phyloP scores from a whole-genome alignment of 2,888 invertebrate genomes.

The Ornithoptera alexandrae region DNA sequence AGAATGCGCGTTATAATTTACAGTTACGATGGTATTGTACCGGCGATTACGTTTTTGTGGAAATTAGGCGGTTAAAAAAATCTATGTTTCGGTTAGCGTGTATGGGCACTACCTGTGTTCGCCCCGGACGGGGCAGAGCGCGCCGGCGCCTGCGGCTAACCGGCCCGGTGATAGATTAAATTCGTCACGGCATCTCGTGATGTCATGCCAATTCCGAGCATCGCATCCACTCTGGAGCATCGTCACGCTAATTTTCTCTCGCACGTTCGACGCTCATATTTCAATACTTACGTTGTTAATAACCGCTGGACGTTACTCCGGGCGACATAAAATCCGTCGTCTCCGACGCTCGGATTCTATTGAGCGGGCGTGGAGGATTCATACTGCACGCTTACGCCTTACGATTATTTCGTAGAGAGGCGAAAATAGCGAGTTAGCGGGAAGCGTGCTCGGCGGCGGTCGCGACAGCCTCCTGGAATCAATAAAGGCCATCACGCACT shows the following conservation, averaged over 20 bases:
- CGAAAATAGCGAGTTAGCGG: conserved; percentile 71
- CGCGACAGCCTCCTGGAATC: conserved; percentile 72
- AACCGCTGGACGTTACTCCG: conserved; percentile 44
- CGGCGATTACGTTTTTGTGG: conserved; percentile 53
- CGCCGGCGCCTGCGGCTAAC: conserved; percentile 66
- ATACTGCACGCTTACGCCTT: conserved; percentile 46
- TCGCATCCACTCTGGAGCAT: conserved; percentile 53
- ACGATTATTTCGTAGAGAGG: conserved; percentile 63
- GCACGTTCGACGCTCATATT: conserved; percentile 42
- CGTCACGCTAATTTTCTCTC: conserved; percentile 64
- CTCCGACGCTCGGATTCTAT: conserved; percentile 46
- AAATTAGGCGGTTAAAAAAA: conserved; percentile 45
- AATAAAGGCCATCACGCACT: conserved; percentile 66
- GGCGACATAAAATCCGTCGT: conserved; percentile 24
- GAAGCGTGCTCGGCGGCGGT: conserved; percentile 68
- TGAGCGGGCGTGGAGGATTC: conserved; percentile 59
- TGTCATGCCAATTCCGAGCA: conserved; percentile 74
- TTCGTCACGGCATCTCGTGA: conserved; percentile 77
- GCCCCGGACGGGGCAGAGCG: conserved; percentile 46
- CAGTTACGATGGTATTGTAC: conserved; percentile 49
- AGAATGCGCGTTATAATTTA: conserved; percentile 47
- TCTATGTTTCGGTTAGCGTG: conserved; percentile 52
- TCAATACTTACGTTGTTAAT: conserved; percentile 50
- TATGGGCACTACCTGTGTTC: conserved; percentile 70
- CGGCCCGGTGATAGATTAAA: conserved; percentile 76